These are phyloP conservation scores for Pempheris klunzingeri DNA, from an alignment of 2,797 vertebrate species.

Conservation along the genomic window DNA sequence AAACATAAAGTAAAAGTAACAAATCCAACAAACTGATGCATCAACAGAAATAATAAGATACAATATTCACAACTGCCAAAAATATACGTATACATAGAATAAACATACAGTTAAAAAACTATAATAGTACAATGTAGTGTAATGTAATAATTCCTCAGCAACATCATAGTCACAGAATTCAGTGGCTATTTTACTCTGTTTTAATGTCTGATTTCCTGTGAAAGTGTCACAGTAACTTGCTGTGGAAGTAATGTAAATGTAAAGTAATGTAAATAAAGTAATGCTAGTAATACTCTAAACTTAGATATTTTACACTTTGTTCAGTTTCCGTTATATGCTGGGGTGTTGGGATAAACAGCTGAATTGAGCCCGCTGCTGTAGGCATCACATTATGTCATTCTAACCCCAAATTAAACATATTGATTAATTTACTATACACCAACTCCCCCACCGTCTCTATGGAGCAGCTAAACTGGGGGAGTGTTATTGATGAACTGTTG, in stretches of 20 bases:
- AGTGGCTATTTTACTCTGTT: not conserved
- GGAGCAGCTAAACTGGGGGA: conserved; percentile 25
- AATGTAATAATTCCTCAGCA: not conserved
- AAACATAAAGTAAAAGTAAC: not conserved
- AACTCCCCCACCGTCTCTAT: conserved; percentile 3
- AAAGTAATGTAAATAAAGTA: no score
- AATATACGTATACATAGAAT: not conserved
- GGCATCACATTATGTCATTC: conserved; percentile 34
- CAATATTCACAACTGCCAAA: not conserved
- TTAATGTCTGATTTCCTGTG: no score
- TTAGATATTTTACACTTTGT: not conserved
- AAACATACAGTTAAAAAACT: not conserved
- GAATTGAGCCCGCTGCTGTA: not conserved
- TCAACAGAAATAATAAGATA: not conserved
- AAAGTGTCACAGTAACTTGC: not conserved
- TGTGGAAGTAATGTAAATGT: not conserved
- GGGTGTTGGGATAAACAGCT: conserved; percentile 14
- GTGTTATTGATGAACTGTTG: conserved; percentile 62
- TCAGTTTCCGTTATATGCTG: conserved; percentile 3
- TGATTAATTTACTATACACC: conserved; percentile 33
- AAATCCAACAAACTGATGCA: not conserved
- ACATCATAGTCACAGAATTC: not conserved
- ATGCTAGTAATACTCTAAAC: no score
- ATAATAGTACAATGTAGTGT: no score
- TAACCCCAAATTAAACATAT: conserved; percentile 51